Evolutionary conservation across 2,797 vertebrate genomes (phyloP), one percentile per base, ranked within the genome.

Genomic region (Morelia viridis): DNA sequence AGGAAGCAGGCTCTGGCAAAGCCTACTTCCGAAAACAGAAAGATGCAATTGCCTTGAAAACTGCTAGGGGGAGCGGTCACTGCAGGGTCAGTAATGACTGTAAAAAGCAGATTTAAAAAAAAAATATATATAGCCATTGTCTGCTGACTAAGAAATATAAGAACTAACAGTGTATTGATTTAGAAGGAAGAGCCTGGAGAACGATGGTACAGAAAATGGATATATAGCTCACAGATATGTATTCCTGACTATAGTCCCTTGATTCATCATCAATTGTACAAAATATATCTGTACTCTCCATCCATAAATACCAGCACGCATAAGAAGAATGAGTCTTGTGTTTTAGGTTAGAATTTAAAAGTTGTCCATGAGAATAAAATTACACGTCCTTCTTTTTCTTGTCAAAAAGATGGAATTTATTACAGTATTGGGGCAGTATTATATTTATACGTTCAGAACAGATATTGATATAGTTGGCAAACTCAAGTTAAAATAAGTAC

Each of bases 181-280:
- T 76, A 41, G 7, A 41, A 76, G 17, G 17, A 1, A 76, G 17
- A 41, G 7, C 10, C 31, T 76, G 35, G 71, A 76, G 8, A 22
- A 76, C 41, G 71, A 17, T 41, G 68, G 35, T 76, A 22, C 22
- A 41, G 35, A 41, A 41, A 41, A 68, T 31, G 17, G 35, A 76
- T 41, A 41, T 22, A 41, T 22, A 41, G 35, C 31, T 41, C 68
- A 76, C 68, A 22, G n/a, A 71, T 71, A 19, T 17, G 31, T 71
- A 7, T 76, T 41, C 68, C 68, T 76, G n/a, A 31, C 15, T 15
- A 35, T 35, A 19, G 58, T 5, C 17, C 92, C 71, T 94, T 95
- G 53, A 35, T 56, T 94, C 90, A 89, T 94, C 15, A 62, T 94
- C 88, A 64, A 12, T 80, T 94, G 71, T 90, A 41, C 56, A 89